Percentiles rank a stretch among this genome's conserved stretches.
phyloP scores from a whole-genome alignment of 2,113 vertebrate genomes.

The Brachypteracias leptosomus region DNA sequence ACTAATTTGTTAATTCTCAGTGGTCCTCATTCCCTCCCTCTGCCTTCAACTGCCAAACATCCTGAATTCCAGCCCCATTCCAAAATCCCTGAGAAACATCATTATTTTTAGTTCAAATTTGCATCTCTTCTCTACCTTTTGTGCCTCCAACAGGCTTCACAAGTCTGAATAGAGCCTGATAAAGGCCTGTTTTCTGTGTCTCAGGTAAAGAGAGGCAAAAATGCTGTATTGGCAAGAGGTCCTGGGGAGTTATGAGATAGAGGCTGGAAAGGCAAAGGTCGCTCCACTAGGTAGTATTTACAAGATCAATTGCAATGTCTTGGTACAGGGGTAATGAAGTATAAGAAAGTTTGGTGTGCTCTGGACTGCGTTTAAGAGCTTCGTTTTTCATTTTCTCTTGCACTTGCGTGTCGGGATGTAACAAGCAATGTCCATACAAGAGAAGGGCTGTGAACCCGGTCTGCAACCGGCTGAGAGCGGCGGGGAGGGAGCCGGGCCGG shows the following conservation, averaged over 20 bases:
- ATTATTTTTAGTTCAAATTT: not conserved
- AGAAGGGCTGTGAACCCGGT: rapidly evolving
- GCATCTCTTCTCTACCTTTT: not conserved
- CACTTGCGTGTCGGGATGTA: rapidly evolving
- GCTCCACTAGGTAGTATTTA: rapidly evolving
- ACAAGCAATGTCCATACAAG: rapidly evolving
- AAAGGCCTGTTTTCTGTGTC: not conserved
- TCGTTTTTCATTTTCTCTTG: too few species aligned
- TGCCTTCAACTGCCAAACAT: not conserved
- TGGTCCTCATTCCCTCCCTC: not conserved
- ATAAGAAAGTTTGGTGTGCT: rapidly evolving
- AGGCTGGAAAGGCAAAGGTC: not conserved
- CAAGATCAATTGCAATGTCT: rapidly evolving
- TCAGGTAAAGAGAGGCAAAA: not conserved
- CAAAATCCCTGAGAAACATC: not conserved
- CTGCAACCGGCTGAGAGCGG: not conserved
- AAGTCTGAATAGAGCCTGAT: not conserved
- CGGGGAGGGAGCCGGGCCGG: not conserved
- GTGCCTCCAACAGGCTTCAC: not conserved
- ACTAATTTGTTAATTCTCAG: not conserved
- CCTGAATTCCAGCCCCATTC: not conserved
- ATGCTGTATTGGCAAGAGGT: not conserved
- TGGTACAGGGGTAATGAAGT: too few species aligned
- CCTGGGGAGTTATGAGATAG: rapidly evolving
- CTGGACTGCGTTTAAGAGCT: not conserved